A percentile compares a stretch with the other conserved stretches of the same genome.
Evolutionary conservation across 2,113 vertebrate genomes (phyloP).

Genomic region (Caretta caretta): DNA sequence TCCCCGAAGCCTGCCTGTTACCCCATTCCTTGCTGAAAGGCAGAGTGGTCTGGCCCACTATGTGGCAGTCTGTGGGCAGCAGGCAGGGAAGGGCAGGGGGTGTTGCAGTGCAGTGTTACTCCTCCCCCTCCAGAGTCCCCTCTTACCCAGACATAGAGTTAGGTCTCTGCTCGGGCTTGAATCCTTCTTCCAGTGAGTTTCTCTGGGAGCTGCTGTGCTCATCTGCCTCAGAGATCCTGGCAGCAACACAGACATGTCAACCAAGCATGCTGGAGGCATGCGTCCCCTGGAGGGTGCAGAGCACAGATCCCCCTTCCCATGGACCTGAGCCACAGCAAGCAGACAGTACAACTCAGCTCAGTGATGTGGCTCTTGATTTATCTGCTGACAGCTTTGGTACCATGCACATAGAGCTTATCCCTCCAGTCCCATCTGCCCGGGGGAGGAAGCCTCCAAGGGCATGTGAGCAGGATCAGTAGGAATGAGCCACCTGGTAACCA

Average conservation of each 20-base stretch:
- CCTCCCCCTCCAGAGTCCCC: background rate
- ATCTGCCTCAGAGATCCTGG: conserved; percentile 62
- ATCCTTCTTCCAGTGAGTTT: conserved; percentile 86
- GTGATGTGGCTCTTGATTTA: background rate
- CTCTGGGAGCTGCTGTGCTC: conserved; percentile 82
- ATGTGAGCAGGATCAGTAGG: background rate
- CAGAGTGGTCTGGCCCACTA: background rate
- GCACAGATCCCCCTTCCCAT: background rate
- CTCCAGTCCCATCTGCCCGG: background rate
- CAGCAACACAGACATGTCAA: conserved; percentile 3
- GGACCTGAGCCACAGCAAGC: background rate
- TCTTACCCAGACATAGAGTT: conserved; percentile 85
- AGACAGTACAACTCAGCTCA: background rate
- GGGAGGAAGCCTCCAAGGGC: background rate
- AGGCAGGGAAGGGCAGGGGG: background rate
- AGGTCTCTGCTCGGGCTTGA: conserved; percentile 82
- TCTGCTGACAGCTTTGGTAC: background rate
- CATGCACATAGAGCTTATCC: background rate
- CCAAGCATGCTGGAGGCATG: background rate
- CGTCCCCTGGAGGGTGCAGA: rapidly evolving
- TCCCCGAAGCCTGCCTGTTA: background rate
- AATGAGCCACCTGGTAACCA: background rate
- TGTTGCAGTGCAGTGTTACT: background rate
- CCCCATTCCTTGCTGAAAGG: background rate
- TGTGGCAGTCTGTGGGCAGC: background rate